phyloP scores from a whole-genome alignment of 2,113 vertebrate genomes.

The Thamnaconus septentrionalis region DNA sequence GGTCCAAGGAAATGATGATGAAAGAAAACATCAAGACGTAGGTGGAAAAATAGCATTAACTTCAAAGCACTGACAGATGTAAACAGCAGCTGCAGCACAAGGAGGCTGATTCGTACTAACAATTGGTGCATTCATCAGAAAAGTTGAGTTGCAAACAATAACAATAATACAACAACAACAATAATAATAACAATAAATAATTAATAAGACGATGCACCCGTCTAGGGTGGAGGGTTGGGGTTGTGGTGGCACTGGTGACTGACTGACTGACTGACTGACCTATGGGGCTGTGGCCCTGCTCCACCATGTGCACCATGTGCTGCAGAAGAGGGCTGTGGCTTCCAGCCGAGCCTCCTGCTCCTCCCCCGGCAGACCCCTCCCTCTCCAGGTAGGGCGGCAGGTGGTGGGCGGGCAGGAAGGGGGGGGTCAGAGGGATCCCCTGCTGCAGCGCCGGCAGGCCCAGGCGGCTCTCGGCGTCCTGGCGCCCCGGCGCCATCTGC shows the following conservation, averaged over 20 bases:
- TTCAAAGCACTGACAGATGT: too few species aligned
- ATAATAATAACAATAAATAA: too few species aligned
- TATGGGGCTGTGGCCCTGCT: slow-evolving; percentile 87
- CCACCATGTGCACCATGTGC: slow-evolving; percentile 90
- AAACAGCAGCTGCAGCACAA: too few species aligned
- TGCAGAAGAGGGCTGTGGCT: slow-evolving; percentile 89
- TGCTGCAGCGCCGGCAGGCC: slow-evolving; percentile 83
- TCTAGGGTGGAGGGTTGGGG: too few species aligned
- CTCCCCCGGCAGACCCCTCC: slow-evolving; percentile 67
- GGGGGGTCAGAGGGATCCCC: slow-evolving; percentile 80
- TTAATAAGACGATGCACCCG: too few species aligned
- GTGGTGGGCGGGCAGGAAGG: slow-evolving; percentile 86
- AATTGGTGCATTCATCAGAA: too few species aligned
- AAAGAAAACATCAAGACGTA: too few species aligned
- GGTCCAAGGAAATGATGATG: too few species aligned
- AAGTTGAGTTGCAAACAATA: too few species aligned
- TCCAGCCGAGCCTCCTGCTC: slow-evolving; percentile 52
- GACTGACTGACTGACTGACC: slow-evolving; percentile 52
- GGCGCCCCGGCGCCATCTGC: slow-evolving; percentile 84
- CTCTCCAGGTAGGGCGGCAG: slow-evolving; percentile 92
- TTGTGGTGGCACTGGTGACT: background rate
- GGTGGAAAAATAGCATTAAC: too few species aligned
- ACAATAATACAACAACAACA: too few species aligned
- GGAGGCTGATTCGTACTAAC: too few species aligned
- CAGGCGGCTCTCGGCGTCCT: slow-evolving; percentile 85